Evolutionary conservation across 64 coral and sea anemone species (phyloP), one percentile per base, ranked within the genome.

Genomic region (Catalaphyllia jardinei): DNA sequence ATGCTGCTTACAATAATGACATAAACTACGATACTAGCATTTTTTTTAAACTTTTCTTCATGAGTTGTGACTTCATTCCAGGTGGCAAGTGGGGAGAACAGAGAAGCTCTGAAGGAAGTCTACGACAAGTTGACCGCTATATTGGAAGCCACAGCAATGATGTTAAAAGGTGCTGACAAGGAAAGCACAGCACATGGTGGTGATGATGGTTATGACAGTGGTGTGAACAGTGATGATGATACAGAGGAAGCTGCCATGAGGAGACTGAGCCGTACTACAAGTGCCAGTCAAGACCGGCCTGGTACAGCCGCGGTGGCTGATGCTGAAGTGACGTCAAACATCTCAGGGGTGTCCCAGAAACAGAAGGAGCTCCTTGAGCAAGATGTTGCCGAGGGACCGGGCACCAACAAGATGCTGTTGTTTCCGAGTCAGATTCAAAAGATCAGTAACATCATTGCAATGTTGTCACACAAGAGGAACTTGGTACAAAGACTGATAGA

Each of bases 351-450:
- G 49, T 92, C 83, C 1, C 81, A 84, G 33, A 84, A 64, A 38
- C 59, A 67, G 49, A 84, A 54, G 82, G 89, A 24, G 11, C 79
- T 59, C 3, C 19, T 60, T 57, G 35, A 81, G 18, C 20, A 61
- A 14, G 87, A 42, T 22, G 30, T 33, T 54, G 11, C 59, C 38
- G 52, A 77, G 33, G 71, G 30, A 27, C 39, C 78, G 13, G 87
- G 83, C 51, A 49, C 29, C 4, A 57, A 65, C 35, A 96, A 74
- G 74, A 46, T 89, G 33, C 13, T 87, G 35, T 71, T 96, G 14
- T 86, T 72, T 74, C 96, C 93, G 12, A 89, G 87, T 72, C 90
- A 95, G 80, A 89, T 89, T 60, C 96, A 98, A 62, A 98, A 98
- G 88, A 90, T 98, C 12, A 92, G 86, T 46, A 95, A 95, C 50